Percentiles rank a stretch among this genome's conserved stretches.
phyloP scores from a whole-genome alignment of 1,140 invertebrate species.

The Metaphire vulgaris region DNA sequence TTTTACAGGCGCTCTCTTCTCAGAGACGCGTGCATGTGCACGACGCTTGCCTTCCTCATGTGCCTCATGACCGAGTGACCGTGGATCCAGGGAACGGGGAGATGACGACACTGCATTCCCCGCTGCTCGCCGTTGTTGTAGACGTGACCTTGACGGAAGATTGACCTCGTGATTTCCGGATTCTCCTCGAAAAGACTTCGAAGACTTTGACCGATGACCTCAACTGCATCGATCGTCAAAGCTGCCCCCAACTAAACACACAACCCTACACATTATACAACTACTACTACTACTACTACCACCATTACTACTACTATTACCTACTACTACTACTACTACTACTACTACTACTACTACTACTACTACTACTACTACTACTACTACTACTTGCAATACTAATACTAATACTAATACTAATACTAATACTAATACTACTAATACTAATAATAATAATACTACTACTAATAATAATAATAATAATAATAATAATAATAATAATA shows the following conservation, averaged over 20 bases:
- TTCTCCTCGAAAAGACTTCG: background rate
- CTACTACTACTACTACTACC: too few relatives aligned
- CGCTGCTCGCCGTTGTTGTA: background rate
- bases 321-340: conserved; percentile 8
- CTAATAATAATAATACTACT: too few relatives aligned
- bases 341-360: conserved; percentile 8
- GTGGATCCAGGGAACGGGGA: conserved; percentile 10
- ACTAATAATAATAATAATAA: too few relatives aligned
- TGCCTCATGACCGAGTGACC: background rate
- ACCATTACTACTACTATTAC: too few relatives aligned
- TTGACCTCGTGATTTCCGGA: background rate
- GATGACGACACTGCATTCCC: background rate
- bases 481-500: background rate
- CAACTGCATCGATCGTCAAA: background rate
- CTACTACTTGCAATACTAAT: too few relatives aligned
- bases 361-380: conserved; percentile 8
- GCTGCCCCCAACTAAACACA: background rate
- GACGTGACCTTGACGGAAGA: background rate
- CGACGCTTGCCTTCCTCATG: background rate
- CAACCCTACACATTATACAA: too few relatives aligned
- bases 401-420: conserved; percentile 2
- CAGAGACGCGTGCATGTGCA: too few relatives aligned
- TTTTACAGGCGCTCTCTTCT: too few relatives aligned
- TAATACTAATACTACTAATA: too few relatives aligned
- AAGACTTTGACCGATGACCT: background rate